phyloP scores from a whole-genome alignment of 2,888 invertebrate species.

The Hypolimnas misippus region DNA sequence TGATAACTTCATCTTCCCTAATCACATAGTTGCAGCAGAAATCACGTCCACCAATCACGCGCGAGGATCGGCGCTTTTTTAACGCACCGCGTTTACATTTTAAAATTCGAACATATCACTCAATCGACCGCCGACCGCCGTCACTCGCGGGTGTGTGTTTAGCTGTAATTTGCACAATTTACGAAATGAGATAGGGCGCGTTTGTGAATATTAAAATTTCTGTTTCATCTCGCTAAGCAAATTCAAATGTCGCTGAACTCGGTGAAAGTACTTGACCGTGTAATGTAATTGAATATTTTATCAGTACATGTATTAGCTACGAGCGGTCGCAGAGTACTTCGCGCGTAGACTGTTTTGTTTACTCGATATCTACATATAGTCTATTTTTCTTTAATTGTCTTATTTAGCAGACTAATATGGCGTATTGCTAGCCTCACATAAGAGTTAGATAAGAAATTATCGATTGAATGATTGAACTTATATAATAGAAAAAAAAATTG shows the following conservation, averaged over 20 bases:
- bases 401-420: too few species aligned
- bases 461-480: too few species aligned
- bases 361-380: too few species aligned
- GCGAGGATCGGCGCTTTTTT: slow-evolving; percentile 1
- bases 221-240: slow-evolving; percentile 51
- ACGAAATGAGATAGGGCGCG: slow-evolving; percentile 51
- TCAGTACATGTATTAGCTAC: slow-evolving; percentile 39
- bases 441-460: too few species aligned
- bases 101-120: not conserved
- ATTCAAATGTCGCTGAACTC: slow-evolving; percentile 63
- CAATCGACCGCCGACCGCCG: slow-evolving; percentile 4
- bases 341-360: slow-evolving; percentile 8
- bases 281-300: slow-evolving; percentile 66
- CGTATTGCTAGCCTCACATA: too few species aligned
- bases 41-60: slow-evolving; percentile 50
- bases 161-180: slow-evolving; percentile 47
- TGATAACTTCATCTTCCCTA: slow-evolving; percentile 78
- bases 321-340: slow-evolving; percentile 17
- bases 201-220: slow-evolving; percentile 45
- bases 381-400: too few species aligned
- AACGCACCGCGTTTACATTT: slow-evolving; percentile 3
- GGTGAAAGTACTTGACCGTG: slow-evolving; percentile 57
- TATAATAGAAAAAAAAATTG: too few species aligned
- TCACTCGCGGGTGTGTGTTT: slow-evolving; percentile 33
- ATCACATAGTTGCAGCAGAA: slow-evolving; percentile 67